Percentiles rank a stretch among this genome's conserved stretches.
Evolutionary conservation across 2,113 vertebrate species (phyloP).

Genomic region (Podiceps cristatus): DNA sequence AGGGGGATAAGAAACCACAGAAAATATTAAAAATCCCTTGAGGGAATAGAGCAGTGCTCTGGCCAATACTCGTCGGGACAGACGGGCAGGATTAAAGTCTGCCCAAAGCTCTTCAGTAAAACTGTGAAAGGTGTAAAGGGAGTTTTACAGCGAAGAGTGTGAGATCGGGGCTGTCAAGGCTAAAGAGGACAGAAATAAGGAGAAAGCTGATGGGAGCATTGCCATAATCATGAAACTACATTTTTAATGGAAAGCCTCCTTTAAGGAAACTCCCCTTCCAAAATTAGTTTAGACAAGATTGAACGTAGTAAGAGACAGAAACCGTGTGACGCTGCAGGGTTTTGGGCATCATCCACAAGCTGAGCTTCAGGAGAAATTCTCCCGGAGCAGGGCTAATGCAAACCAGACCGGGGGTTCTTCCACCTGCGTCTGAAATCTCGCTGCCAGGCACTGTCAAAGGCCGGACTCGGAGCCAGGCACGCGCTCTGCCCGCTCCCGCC

Average conservation of each 20-base stretch:
- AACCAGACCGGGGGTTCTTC: not conserved
- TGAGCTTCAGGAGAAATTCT: not conserved
- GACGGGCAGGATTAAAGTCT: not conserved
- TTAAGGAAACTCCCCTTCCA: not conserved
- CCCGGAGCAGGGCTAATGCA: accelerated
- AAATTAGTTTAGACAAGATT: not conserved
- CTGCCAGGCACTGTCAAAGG: not conserved
- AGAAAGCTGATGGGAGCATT: not conserved
- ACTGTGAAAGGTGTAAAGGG: not conserved
- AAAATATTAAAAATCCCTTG: not conserved
- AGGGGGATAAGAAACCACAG: not conserved
- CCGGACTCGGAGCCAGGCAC: not conserved
- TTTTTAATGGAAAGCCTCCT: not conserved
- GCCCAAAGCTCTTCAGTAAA: not conserved
- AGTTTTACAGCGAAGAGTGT: not conserved
- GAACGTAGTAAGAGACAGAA: not conserved
- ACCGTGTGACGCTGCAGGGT: not conserved
- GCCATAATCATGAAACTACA: not conserved
- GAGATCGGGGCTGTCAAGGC: not conserved
- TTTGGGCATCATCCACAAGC: accelerated
- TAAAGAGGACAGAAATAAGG: not conserved
- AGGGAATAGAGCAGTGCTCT: not conserved
- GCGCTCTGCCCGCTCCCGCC: not conserved
- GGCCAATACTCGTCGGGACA: not conserved
- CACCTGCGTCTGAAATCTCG: not conserved